phyloP scores from a whole-genome alignment of 2,113 vertebrate species.

The Nipponia nippon region DNA sequence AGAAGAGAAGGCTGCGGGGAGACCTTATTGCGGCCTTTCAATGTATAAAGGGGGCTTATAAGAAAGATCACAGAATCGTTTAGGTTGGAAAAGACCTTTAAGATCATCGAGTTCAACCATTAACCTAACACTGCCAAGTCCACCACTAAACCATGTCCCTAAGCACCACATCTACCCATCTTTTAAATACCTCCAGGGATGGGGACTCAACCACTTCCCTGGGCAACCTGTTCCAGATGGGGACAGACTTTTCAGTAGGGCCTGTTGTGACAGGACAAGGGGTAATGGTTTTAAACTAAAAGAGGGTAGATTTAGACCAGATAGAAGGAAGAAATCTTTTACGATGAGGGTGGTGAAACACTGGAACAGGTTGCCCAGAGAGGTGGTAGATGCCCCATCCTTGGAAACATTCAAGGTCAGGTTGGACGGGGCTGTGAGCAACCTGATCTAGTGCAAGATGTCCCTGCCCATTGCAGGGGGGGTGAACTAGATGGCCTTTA shows the following conservation, averaged over 20 bases:
- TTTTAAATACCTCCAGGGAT: neutral
- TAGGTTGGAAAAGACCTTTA: neutral
- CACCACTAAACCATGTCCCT: neutral
- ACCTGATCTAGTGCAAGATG: neutral
- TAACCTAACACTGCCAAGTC: too few relatives aligned
- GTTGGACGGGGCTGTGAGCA: neutral
- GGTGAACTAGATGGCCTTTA: neutral
- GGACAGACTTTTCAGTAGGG: neutral
- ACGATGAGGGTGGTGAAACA: rapidly evolving
- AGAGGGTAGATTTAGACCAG: neutral
- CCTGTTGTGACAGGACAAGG: neutral
- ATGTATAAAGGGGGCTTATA: neutral
- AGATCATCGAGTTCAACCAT: neutral
- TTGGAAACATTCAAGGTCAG: neutral
- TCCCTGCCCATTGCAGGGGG: rapidly evolving
- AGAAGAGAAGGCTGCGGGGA: neutral
- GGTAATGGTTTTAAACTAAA: neutral
- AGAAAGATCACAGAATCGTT: neutral
- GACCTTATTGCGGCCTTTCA: neutral
- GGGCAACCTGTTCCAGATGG: neutral
- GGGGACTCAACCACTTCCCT: neutral
- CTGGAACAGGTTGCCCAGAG: neutral
- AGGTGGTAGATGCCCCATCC: neutral
- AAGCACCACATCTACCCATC: neutral
- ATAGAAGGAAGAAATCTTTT: neutral